A percentile compares a stretch with the other conserved stretches of the same genome.
Evolutionary conservation across 2,888 invertebrate species (phyloP).

Genomic region (Drosophila aldrichi): DNA sequence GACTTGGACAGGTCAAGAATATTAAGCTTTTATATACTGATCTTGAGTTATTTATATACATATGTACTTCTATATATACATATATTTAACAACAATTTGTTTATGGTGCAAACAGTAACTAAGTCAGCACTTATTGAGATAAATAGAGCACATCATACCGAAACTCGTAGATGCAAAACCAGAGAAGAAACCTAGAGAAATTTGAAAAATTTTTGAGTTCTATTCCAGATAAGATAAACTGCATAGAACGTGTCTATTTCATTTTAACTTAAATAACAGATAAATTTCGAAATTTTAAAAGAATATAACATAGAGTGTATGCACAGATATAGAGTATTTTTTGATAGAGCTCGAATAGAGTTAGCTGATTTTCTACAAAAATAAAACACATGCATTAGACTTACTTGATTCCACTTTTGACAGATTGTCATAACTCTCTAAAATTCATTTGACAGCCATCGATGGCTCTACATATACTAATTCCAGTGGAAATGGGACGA

Average conservation of each 20-base stretch:
- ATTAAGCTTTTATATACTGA: too few species aligned
- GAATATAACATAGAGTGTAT: background rate
- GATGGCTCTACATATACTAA: conserved; percentile 1
- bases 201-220: background rate
- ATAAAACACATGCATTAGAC: background rate
- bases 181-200: background rate
- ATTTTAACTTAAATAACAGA: background rate
- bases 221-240: conserved; percentile 4
- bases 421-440: background rate
- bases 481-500: conserved; percentile 18
- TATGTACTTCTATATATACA: background rate
- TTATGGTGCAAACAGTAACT: conserved; percentile 32
- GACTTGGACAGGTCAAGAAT: background rate
- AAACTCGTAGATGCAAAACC: background rate
- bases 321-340: background rate
- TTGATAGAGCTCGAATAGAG: background rate
- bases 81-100: conserved; percentile 34
- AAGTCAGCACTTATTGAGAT: conserved; percentile 39
- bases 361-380: background rate
- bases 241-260: conserved; percentile 4
- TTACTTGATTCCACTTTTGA: conserved; percentile 1
- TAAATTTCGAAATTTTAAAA: background rate
- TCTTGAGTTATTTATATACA: background rate
- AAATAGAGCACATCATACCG: conserved; percentile 21
- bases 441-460: background rate